A percentile compares a stretch with the other conserved stretches of the same genome.
These are phyloP conservation scores for Pampusana beccarii DNA, from an alignment of 2,113 vertebrate genomes.

Conservation along the genomic window DNA sequence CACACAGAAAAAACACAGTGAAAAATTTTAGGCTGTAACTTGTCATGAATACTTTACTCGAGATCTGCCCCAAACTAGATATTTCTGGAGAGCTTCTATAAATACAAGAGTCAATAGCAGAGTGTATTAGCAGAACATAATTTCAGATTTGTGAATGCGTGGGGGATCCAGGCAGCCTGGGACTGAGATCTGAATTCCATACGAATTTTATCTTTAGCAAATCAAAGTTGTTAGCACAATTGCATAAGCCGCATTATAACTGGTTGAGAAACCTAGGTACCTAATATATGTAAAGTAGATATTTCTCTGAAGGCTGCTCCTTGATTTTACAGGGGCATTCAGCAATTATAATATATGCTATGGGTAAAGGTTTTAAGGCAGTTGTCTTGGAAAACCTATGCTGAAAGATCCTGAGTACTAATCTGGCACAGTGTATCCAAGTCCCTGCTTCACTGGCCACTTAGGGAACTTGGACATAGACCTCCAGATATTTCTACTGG, in stretches of 20 bases:
- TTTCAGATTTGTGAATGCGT: neutral
- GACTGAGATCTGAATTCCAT: neutral
- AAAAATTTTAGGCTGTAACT: neutral
- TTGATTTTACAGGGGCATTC: neutral
- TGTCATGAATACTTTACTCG: neutral
- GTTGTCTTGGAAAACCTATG: neutral
- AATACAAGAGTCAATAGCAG: neutral
- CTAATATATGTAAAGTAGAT: neutral
- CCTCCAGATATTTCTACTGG: neutral
- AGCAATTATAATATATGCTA: neutral
- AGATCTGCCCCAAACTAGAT: neutral
- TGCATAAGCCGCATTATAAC: neutral
- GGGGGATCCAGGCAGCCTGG: neutral
- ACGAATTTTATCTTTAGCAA: neutral
- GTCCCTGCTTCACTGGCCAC: neutral
- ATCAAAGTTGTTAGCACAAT: neutral
- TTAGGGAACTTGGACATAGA: neutral
- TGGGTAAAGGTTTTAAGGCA: neutral
- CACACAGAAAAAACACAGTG: too few species aligned
- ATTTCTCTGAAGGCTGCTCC: neutral
- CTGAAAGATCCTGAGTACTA: neutral
- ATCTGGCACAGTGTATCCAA: accelerated
- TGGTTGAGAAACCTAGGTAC: neutral
- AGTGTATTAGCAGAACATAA: neutral
- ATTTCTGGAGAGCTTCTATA: neutral